phyloP scores from a whole-genome alignment of 2,888 invertebrate species.

The Tridacna gigas region DNA sequence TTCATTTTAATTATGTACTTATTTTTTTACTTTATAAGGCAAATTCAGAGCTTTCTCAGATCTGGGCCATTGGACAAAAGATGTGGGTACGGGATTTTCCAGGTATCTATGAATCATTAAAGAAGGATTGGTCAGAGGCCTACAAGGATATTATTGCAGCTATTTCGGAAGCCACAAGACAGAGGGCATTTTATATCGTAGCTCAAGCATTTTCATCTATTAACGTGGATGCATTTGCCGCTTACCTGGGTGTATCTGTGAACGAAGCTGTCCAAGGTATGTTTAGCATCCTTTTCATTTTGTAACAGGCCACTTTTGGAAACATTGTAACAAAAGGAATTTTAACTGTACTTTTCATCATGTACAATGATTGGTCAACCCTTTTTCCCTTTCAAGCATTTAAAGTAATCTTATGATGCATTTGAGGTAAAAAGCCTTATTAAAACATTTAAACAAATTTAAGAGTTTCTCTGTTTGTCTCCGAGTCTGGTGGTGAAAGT shows the following conservation, averaged over 20 bases:
- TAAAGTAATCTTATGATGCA: no score
- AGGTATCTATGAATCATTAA: slow-evolving; percentile 91
- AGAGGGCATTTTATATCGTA: slow-evolving; percentile 91
- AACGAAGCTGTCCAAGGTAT: slow-evolving; percentile 88
- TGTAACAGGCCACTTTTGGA: no score
- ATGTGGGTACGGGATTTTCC: slow-evolving; percentile 94
- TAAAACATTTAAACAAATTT: no score
- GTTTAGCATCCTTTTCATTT: neutral
- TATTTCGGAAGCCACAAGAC: slow-evolving; percentile 91
- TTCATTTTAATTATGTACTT: no score
- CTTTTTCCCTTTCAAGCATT: no score
- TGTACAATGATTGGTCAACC: no score
- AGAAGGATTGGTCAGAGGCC: slow-evolving; percentile 92
- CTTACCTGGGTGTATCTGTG: slow-evolving; percentile 91
- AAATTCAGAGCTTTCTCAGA: slow-evolving; percentile 88
- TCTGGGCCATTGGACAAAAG: slow-evolving; percentile 93
- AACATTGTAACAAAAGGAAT: neutral
- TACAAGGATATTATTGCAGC: slow-evolving; percentile 92
- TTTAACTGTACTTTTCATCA: neutral
- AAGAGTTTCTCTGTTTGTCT: no score
- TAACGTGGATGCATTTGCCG: slow-evolving; percentile 90
- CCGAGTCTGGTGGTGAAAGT: no score
- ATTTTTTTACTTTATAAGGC: slow-evolving; percentile 52
- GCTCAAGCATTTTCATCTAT: slow-evolving; percentile 95
- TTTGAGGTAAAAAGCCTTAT: no score